Evolutionary conservation across 92 coral and sea anemone genomes (phyloP).

Genomic region (Plumapathes pennacea): DNA sequence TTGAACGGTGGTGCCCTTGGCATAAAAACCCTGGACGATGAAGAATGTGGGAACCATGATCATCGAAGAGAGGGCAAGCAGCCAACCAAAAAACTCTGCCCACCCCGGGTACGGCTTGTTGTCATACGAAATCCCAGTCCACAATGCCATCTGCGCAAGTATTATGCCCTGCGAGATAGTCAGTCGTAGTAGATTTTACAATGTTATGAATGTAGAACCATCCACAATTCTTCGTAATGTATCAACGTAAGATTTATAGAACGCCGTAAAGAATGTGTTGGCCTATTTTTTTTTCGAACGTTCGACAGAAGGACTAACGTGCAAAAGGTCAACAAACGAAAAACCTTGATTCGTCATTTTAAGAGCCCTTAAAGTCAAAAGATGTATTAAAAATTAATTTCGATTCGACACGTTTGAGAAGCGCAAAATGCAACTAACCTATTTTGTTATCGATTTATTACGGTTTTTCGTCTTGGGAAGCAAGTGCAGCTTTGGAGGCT

Average conservation of each 20-base stretch:
- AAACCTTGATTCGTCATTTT: no score
- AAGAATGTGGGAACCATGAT: constrained; percentile 70
- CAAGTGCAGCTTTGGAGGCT: no score
- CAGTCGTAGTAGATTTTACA: background rate
- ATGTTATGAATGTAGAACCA: no score
- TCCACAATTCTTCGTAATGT: background rate
- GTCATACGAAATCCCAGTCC: constrained; percentile 72
- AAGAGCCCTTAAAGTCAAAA: no score
- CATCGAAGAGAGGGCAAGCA: constrained; percentile 77
- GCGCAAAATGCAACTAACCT: no score
- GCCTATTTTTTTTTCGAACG: background rate
- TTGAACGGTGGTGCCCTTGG: constrained; percentile 46
- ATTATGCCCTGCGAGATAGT: constrained; percentile 51
- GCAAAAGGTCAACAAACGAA: no score
- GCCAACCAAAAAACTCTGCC: constrained; percentile 96
- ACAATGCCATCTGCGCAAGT: constrained; percentile 68
- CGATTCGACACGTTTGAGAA: no score
- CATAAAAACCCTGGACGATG: constrained; percentile 40
- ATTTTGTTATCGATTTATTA: no score
- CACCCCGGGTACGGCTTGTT: constrained; percentile 77
- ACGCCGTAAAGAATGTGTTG: background rate
- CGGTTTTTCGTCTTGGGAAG: no score
- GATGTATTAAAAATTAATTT: no score
- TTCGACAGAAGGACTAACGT: background rate
- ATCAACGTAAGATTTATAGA: background rate